Evolutionary conservation across 2,888 invertebrate genomes (phyloP), one percentile per base, ranked within the genome.

Genomic region (Bruchidius siliquastri): DNA sequence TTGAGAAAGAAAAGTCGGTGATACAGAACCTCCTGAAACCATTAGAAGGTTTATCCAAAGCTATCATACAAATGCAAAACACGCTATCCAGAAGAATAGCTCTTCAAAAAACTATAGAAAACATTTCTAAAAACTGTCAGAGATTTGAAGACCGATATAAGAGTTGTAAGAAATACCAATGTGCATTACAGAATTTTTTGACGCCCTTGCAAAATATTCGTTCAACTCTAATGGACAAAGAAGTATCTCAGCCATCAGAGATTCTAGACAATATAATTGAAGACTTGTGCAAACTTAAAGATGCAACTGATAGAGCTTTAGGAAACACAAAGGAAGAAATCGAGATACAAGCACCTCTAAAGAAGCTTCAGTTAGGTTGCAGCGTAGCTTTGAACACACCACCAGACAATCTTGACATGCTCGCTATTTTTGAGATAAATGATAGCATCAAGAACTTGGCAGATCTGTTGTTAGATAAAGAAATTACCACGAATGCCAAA

Each of bases 1-100:
- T 78, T 8, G 71, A 77, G 67, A 77, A 80, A 21, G 77, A 83
- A 73, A 82, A 83, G 75, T 81, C 85, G 0, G 74, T 85, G 2
- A 77, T 86, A 18, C 83, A 84, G 77, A 82, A 82, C 67, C 76
- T 86, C 20, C 70, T 84, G 0, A 79, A 81, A 73, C 84, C 85
- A 0, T 74, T 87, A 30, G 86, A 87, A 77, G 79, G 80, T 68
- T 77, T 86, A 18, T 83, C 82, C 13, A 86, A 85, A 76, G 80
- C 81, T 2, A 83, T 86, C 20, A 84, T 86, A 22, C 82, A 78
- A 69, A 83, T 86, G 20, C 83, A 85, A 76, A 81, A 79, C 73
- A 79, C 80, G 71, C 73, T 82, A 22, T 77, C 77, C n/a, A 78
- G 75, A 67, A 80, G 81, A 74, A 75, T 75, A 26, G 71, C 75